A percentile compares a stretch with the other conserved stretches of the same genome.
Conservation (phyloP, 2,113 vertebrate species). For the Trematocara nigrifrons region DNA sequence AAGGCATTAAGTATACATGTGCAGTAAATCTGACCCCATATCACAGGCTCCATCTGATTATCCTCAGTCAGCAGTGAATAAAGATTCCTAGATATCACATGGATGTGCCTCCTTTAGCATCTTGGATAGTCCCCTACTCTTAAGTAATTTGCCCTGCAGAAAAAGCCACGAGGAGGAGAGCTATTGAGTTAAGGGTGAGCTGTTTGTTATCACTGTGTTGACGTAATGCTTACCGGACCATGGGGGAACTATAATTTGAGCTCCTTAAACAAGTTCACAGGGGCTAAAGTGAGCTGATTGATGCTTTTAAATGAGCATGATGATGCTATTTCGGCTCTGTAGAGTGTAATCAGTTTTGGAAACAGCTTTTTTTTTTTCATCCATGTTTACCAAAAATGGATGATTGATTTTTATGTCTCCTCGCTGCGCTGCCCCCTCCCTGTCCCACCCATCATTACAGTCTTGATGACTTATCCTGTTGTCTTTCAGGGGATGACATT, state of each 20-base stretch:
- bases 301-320: conserved; percentile 9
- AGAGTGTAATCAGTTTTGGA: conserved; percentile 16
- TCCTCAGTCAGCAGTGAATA: not conserved
- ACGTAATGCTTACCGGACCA: conserved; percentile 21
- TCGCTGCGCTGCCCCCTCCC: conserved; percentile 31
- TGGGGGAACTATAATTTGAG: not conserved
- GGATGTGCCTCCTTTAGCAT: conserved; percentile 15
- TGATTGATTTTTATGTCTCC: conserved; percentile 54
- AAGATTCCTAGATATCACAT: conserved; percentile 16
- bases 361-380: not conserved
- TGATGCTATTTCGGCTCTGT: not conserved
- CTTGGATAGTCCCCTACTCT: conserved; percentile 1
- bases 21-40: not conserved
- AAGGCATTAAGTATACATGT: not conserved
- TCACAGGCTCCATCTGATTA: not conserved
- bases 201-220: conserved; percentile 10
- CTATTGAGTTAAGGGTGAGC: conserved; percentile 2
- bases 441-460: conserved; percentile 46
- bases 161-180: not conserved
- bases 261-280: not conserved
- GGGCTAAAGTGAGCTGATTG: conserved; percentile 12
- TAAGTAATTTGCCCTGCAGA: conserved; percentile 13
- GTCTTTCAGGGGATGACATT: conserved; percentile 35
- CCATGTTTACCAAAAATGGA: conserved; percentile 40
- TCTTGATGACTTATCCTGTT: conserved; percentile 48